Conservation (phyloP, 2,797 vertebrate genomes). For the Urocyon cinereoargenteus region DNA sequence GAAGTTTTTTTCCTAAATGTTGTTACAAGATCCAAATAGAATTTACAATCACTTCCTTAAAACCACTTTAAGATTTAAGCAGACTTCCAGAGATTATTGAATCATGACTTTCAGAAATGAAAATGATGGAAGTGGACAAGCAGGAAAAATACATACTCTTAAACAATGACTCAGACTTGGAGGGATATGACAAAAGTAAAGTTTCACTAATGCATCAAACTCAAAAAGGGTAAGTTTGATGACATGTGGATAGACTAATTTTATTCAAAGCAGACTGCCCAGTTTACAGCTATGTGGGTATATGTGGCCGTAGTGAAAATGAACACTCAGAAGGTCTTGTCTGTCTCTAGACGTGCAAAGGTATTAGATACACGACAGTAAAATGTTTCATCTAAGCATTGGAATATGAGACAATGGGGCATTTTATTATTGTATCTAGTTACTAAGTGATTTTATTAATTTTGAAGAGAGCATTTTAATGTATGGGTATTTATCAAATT, state of each 20-base stretch:
- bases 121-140: conserved; percentile 61
- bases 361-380: neutral
- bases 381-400: neutral
- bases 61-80: conserved; percentile 47
- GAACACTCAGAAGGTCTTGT: neutral
- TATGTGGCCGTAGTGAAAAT: neutral
- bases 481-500: conserved; percentile 46
- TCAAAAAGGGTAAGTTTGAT: conserved; percentile 58
- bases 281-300: neutral
- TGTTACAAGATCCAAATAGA: neutral
- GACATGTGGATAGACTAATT: neutral
- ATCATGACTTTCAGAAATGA: conserved; percentile 54
- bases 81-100: conserved; percentile 37
- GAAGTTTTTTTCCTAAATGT: neutral
- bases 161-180: conserved; percentile 69
- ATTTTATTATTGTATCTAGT: neutral
- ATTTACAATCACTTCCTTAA: conserved; percentile 12
- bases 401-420: neutral
- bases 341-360: neutral
- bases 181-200: conserved; percentile 74
- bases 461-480: conserved; percentile 4
- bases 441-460: conserved; percentile 49
- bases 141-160: conserved; percentile 76
- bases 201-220: neutral
- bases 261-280: neutral